These are phyloP conservation scores for Hemiscyllium ocellatum DNA, from an alignment of 2,113 vertebrate genomes.

Conservation along the genomic window DNA sequence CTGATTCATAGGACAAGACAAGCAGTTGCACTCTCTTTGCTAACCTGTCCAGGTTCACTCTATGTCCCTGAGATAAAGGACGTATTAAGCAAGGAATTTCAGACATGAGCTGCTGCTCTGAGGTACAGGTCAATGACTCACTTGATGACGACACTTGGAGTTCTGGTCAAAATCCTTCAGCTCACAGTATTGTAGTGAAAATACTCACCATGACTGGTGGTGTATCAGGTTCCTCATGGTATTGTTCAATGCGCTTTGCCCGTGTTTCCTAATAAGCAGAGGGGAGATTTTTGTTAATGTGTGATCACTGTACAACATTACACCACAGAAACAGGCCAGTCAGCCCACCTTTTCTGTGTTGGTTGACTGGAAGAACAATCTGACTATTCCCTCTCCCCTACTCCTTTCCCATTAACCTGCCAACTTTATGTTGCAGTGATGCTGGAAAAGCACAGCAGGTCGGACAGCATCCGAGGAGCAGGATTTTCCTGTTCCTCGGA, in stretches of 20 bases:
- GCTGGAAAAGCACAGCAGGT: too few species aligned
- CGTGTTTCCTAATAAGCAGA: constrained; percentile 63
- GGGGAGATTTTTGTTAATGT: neutral
- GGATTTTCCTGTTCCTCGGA: too few species aligned
- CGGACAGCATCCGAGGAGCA: too few species aligned
- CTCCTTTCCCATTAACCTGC: neutral
- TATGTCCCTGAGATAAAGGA: neutral
- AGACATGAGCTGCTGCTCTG: too few species aligned
- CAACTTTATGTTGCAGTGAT: too few species aligned
- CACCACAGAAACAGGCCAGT: neutral
- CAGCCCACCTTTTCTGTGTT: too few species aligned
- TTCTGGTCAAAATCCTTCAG: neutral
- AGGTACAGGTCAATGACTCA: neutral
- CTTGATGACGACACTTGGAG: neutral
- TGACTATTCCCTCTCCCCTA: neutral
- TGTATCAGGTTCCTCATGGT: constrained; percentile 67
- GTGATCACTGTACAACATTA: too few species aligned
- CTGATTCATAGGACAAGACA: neutral
- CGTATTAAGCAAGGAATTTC: neutral
- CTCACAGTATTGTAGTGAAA: neutral
- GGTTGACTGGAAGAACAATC: neutral
- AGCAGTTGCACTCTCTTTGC: neutral
- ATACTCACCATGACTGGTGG: constrained; percentile 67
- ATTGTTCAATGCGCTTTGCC: constrained; percentile 73
- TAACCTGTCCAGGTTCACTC: neutral